Base-by-base conservation (phyloP, 2,888 invertebrate genomes). In the Sinohyriopsis cumingii region DNA sequence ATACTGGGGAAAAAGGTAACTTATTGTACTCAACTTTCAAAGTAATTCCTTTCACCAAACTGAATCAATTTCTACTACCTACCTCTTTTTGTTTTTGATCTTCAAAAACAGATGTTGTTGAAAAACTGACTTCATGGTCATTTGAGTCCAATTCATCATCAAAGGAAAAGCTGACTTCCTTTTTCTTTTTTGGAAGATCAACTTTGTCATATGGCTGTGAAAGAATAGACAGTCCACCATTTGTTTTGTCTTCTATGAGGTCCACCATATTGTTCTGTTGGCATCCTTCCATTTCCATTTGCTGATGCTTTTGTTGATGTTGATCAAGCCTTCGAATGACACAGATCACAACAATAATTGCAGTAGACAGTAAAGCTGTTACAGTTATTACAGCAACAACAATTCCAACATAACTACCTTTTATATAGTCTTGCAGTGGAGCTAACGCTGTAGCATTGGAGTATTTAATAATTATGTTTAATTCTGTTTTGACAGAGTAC, bases 131-230 rank as follows among this genome's bases (percentile, higher is more conserved):
- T 63, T 77, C 77, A 69, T 77, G 77, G n/a, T 77, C 73, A 22
- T 67, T 54, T 20, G 71, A 70, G 67, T 77, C 77, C 22, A 75
- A 24, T 45, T 78, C 79, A 59, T 79, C 81, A 59, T 79, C 77
- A 59, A 81, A 73, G n/a, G 79, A 77, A 68, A 81, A 81, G 61
- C 81, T 81, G 28, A 81, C 81, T 73, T 78, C 81, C 54, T 81
- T 81, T 65, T 78, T 81, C 72, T 79, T 81, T 61, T 76, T 76
- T 61, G 77, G 70, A 24, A 68, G 66, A 59, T 75, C 78, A 12
- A 76, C 57, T 70, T 75, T 75, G 28, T 77, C 80, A 66, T 76
- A 71, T 22, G 69, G 63, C 2, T 75, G 45, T 25, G 76, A 71
- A 25, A 75, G 69, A 59, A 76, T 57, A 18, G 71, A 67, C 22